Percentiles rank a stretch among this genome's conserved stretches.
Evolutionary conservation across 2,113 vertebrate genomes (phyloP).

Genomic region (Cnemophilus loriae): DNA sequence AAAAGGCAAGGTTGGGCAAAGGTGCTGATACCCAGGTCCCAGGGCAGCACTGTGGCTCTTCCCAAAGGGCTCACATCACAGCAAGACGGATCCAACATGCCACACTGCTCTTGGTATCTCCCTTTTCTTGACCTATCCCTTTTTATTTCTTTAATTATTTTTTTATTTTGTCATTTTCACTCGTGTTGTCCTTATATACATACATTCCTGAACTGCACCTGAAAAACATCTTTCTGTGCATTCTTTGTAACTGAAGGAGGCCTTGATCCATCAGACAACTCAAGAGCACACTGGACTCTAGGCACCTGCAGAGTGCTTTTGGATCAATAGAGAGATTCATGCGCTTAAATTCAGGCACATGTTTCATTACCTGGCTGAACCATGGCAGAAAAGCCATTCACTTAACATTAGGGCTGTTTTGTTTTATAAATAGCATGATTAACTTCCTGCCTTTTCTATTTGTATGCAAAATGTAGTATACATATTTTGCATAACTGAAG

Average conservation of each 20-base stretch:
- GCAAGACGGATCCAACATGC: accelerated
- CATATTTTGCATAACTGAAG: constrained; percentile 16
- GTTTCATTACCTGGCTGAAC: constrained; percentile 28
- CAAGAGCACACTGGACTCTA: not conserved
- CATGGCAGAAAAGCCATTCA: constrained; percentile 5
- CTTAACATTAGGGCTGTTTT: constrained; percentile 20
- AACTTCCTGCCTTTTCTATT: constrained; percentile 15
- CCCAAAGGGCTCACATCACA: not conserved
- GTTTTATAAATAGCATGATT: constrained; percentile 42
- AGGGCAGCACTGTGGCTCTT: not conserved
- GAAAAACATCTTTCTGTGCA: not conserved
- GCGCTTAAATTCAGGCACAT: not conserved
- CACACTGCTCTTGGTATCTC: not conserved
- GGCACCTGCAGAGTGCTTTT: not conserved
- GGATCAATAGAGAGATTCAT: not conserved
- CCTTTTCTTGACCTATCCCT: not conserved
- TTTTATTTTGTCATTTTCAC: not conserved
- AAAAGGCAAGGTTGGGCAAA: not conserved
- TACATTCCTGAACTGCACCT: not conserved
- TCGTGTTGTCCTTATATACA: not conserved
- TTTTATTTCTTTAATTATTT: not conserved
- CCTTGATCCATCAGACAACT: not conserved
- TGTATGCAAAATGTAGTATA: constrained; percentile 10
- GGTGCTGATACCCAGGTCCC: not conserved
- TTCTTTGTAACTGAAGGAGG: not conserved